Evolutionary conservation across 2,797 vertebrate species (phyloP).

Genomic region (Danio albolineatus): DNA sequence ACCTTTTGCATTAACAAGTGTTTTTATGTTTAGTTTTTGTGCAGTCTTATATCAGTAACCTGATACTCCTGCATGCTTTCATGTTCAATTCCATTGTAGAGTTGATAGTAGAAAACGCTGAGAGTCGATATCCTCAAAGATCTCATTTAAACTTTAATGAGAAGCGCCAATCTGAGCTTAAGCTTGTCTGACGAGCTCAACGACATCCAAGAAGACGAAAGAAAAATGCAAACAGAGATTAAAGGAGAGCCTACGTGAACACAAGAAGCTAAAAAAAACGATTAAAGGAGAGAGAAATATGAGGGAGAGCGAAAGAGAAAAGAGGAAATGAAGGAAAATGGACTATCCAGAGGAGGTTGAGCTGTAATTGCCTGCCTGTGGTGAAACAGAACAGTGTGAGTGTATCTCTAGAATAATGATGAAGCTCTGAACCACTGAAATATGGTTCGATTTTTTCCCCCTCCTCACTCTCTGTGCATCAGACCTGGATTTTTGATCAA

Average conservation of each 20-base stretch:
- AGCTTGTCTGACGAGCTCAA: not conserved
- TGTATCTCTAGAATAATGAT: slow-evolving; percentile 73
- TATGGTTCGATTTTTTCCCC: not conserved
- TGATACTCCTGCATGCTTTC: not conserved
- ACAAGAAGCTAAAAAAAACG: slow-evolving; percentile 34
- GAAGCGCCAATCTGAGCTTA: not conserved
- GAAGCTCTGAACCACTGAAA: slow-evolving; percentile 56
- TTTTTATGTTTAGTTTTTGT: not conserved
- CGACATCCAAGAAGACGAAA: not conserved
- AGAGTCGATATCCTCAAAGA: slow-evolving; percentile 6
- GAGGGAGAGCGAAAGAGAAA: not conserved
- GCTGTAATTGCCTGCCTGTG: slow-evolving; percentile 67
- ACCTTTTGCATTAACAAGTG: not conserved
- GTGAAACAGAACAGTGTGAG: slow-evolving; percentile 67
- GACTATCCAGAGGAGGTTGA: slow-evolving; percentile 53
- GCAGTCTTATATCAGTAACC: not conserved
- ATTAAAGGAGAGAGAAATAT: slow-evolving; percentile 24
- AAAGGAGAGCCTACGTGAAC: slow-evolving; percentile 39
- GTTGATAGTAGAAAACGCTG: not conserved
- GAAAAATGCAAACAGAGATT: slow-evolving; percentile 35
- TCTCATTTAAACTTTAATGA: not conserved
- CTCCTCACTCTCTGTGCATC: not conserved
- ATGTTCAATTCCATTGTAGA: not conserved
- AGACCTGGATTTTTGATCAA: slow-evolving; percentile 25
- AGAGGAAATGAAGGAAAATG: slow-evolving; percentile 51